Evolutionary conservation across 2,888 invertebrate genomes (phyloP).

Genomic region (Silvanus unidentatus): DNA sequence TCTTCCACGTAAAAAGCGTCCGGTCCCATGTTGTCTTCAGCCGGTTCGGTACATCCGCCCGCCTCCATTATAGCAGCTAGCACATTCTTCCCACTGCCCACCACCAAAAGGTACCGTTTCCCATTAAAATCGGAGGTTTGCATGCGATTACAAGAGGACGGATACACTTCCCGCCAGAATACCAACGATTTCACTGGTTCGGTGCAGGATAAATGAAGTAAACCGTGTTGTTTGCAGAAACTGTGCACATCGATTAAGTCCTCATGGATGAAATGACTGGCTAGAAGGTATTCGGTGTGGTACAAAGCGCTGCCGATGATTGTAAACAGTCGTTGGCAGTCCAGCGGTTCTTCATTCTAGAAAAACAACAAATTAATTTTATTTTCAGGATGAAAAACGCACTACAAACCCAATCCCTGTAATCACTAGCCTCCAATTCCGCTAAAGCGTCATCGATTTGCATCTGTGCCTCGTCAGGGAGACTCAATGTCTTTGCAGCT

Average conservation of each 20-base stretch:
- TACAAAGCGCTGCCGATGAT: constrained; percentile 51
- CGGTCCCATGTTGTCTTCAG: constrained; percentile 59
- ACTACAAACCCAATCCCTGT: constrained; percentile 70
- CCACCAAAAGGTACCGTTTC: constrained; percentile 67
- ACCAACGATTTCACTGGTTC: constrained; percentile 67
- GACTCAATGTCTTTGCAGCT: constrained; percentile 59
- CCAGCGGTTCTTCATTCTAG: constrained; percentile 69
- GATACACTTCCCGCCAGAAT: constrained; percentile 71
- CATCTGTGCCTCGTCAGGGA: constrained; percentile 71
- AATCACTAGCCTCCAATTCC: constrained; percentile 87
- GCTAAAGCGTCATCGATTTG: constrained; percentile 82
- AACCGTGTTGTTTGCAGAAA: constrained; percentile 67
- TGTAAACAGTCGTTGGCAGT: constrained; percentile 63
- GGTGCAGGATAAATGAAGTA: constrained; percentile 61
- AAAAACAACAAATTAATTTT: constrained; percentile 28
- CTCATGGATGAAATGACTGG: constrained; percentile 69
- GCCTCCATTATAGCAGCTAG: constrained; percentile 69
- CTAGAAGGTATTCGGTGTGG: constrained; percentile 64
- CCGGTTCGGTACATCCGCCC: constrained; percentile 67
- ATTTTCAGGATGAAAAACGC: not conserved
- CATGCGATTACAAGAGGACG: constrained; percentile 46
- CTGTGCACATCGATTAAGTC: constrained; percentile 71
- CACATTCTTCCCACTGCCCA: constrained; percentile 64
- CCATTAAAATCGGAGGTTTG: constrained; percentile 45
- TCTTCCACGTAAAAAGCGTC: constrained; percentile 86